Base-by-base conservation (phyloP, 2,113 vertebrate species). In the Zonotrichia leucophrys region DNA sequence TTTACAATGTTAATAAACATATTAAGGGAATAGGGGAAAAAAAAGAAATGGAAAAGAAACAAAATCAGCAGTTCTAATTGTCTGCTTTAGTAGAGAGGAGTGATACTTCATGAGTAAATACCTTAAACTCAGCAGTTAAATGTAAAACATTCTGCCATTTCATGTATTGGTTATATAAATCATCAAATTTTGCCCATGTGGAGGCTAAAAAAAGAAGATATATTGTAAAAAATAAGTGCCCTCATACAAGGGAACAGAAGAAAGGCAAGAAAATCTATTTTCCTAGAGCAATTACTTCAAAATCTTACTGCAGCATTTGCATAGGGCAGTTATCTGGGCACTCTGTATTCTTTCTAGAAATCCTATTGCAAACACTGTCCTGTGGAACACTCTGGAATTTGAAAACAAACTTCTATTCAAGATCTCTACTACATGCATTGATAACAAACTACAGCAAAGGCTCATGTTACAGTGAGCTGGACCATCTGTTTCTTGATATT, bases 401-500 rank as follows among this genome's bases (percentile, higher is more conserved):
- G 23, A 76, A 88, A 94, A 25, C 11, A 27, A 80, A 83, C 30
- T 62, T 87, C 67, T 47, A 75, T 17, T 80, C 13, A 2, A 85
- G 53, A 12, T 21, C 78, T 92, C 66, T 30, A 25, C 56, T 67
- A 13, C 22, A 76, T 67, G 23, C 27, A 82, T 92, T 93, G 87
- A 59, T 56, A 90, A 28, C 4, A 31, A 84, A 73, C 7, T 37
- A 53, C 3, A 42, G 20, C 23, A 79, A 79, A 97, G 90, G 28
- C 15, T 92, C 30, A n/a, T 70, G 39, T 58, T 84, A 79, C 30
- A 92, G 84, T 90, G 92, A 96, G 91, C 46, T 66, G 80, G 87
- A 95, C 90, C 73, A 95, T 91, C 90, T 62, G 55, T 96, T 97
- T 90, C 60, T 84, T 92, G 85, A 70, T 84, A 93, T 12, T 84